A percentile compares a stretch with the other conserved stretches of the same genome.
phyloP scores from a whole-genome alignment of 2,113 vertebrate genomes.

The Gasterosteus nipponicus region DNA sequence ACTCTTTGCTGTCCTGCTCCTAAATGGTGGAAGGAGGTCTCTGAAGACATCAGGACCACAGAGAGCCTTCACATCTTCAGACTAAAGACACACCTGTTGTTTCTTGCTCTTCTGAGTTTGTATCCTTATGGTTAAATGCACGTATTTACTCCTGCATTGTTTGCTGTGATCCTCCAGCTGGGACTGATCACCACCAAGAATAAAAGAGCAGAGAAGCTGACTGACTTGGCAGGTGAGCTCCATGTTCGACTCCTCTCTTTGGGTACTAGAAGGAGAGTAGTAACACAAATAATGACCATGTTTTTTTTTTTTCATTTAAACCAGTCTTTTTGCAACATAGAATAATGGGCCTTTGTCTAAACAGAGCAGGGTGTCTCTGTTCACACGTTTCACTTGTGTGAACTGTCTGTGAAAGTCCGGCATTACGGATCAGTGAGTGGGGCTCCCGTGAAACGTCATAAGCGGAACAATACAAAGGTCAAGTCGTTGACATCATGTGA shows the following conservation, averaged over 20 bases:
- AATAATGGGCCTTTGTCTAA: background rate
- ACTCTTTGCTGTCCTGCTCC: too few relatives aligned
- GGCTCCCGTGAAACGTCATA: too few relatives aligned
- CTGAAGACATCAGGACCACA: too few relatives aligned
- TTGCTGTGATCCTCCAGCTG: conserved; percentile 78
- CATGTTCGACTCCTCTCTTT: background rate
- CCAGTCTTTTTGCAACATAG: background rate
- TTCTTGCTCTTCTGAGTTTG: too few relatives aligned
- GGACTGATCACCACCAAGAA: conserved; percentile 95
- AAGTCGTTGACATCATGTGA: background rate
- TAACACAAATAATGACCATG: background rate
- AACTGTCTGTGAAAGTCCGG: background rate
- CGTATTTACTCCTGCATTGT: too few relatives aligned
- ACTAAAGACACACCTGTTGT: too few relatives aligned
- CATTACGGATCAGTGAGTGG: too few relatives aligned
- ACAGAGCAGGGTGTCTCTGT: background rate
- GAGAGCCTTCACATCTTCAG: too few relatives aligned
- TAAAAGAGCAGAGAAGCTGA: conserved; percentile 96
- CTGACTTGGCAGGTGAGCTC: conserved; percentile 91
- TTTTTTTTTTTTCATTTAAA: conserved; percentile 4
- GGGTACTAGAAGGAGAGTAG: background rate
- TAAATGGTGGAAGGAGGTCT: too few relatives aligned
- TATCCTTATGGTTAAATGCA: too few relatives aligned
- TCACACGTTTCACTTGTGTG: background rate
- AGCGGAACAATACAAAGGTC: too few relatives aligned